Evolutionary conservation across 37 sponge, comb jelly and placozoan species (phyloP).

Genomic region (Spongilla lacustris): DNA sequence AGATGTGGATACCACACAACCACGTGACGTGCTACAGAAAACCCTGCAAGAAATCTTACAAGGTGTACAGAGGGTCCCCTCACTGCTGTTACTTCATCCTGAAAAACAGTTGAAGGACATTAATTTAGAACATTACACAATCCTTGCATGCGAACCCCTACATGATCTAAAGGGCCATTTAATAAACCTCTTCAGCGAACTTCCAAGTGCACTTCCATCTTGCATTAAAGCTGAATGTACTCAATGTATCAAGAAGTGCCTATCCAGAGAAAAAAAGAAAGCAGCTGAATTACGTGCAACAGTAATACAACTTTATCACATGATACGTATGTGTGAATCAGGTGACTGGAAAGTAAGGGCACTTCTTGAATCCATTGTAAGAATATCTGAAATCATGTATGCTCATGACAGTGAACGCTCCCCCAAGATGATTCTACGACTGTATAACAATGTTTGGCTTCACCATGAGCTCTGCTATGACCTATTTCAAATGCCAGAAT

Average conservation of each 20-base stretch:
- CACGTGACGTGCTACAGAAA: conserved; percentile 7
- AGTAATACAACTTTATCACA: too few relatives aligned
- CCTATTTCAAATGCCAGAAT: background rate
- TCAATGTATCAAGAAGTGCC: too few relatives aligned
- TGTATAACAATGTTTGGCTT: conserved; percentile 21
- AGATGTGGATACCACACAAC: background rate
- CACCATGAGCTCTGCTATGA: conserved; percentile 18
- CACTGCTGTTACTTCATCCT: conserved; percentile 1
- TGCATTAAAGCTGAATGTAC: too few relatives aligned
- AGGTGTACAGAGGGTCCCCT: conserved; percentile 9
- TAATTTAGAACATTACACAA: background rate
- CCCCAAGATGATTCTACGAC: background rate
- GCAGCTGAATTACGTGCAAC: too few relatives aligned
- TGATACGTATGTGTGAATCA: too few relatives aligned
- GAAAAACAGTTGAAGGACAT: background rate
- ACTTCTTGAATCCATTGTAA: background rate
- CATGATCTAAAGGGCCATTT: too few relatives aligned
- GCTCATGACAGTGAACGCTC: too few relatives aligned
- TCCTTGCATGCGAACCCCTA: too few relatives aligned
- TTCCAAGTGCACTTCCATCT: too few relatives aligned
- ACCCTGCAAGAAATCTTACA: background rate
- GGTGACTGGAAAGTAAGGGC: background rate
- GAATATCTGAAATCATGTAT: background rate
- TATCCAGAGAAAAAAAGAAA: too few relatives aligned
- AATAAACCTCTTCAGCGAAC: too few relatives aligned